phyloP scores from a whole-genome alignment of 2,888 invertebrate genomes.

The Pristionchus mayeri region DNA sequence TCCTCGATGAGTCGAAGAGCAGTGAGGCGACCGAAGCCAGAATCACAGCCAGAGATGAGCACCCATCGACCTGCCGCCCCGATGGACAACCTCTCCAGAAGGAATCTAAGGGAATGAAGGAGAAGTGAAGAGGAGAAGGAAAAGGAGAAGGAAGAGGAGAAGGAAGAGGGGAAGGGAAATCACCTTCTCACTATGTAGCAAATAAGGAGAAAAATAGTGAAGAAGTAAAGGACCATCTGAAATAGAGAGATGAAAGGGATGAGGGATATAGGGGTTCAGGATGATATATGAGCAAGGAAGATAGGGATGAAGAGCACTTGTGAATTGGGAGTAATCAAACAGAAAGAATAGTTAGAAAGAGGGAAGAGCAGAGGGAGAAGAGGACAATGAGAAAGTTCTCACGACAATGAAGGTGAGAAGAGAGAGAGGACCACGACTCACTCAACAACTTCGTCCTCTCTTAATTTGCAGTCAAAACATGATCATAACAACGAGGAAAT shows the following conservation, averaged over 20 bases:
- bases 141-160: neutral
- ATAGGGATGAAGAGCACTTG: slow-evolving; percentile 32
- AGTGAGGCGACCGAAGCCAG: slow-evolving; percentile 76
- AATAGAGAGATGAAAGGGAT: neutral
- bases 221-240: slow-evolving; percentile 25
- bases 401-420: slow-evolving; percentile 9
- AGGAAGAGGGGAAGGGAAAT: neutral
- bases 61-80: slow-evolving; percentile 56
- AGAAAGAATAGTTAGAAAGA: slow-evolving; percentile 9
- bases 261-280: too few relatives aligned
- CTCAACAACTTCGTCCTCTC: too few relatives aligned
- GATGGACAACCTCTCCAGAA: slow-evolving; percentile 59
- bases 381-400: slow-evolving; percentile 3
- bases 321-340: slow-evolving; percentile 41
- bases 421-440: neutral
- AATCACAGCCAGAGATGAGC: slow-evolving; percentile 65
- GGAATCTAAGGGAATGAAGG: slow-evolving; percentile 46
- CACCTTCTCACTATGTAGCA: slow-evolving; percentile 20
- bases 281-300: neutral
- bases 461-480: too few relatives aligned
- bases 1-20: slow-evolving; percentile 79
- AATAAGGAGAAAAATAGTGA: neutral
- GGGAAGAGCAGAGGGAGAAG: neutral
- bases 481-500: too few relatives aligned
- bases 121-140: neutral